These are phyloP conservation scores for Acanthosoma haemorrhoidale DNA, from an alignment of 2,888 invertebrate species.

Conservation along the genomic window DNA sequence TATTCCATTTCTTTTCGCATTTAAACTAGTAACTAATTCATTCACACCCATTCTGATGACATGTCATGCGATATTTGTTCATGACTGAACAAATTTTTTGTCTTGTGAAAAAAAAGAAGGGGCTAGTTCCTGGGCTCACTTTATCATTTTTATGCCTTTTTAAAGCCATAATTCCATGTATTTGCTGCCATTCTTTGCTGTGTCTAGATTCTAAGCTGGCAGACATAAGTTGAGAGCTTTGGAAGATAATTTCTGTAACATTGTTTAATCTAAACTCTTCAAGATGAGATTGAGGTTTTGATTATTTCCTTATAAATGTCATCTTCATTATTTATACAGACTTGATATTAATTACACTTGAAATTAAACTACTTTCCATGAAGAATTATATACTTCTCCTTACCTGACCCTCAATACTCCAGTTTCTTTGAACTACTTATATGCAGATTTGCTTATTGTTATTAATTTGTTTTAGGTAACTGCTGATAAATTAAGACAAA, in stretches of 20 bases:
- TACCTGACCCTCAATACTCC: background rate
- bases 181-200: background rate
- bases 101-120: no score
- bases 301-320: background rate
- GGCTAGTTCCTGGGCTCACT: no score
- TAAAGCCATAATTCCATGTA: no score
- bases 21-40: background rate
- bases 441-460: background rate
- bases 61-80: no score
- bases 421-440: background rate
- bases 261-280: no score
- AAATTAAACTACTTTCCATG: conserved; percentile 28
- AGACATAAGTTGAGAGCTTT: background rate
- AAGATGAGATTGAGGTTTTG: no score
- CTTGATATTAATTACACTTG: no score
- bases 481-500: conserved; percentile 68
- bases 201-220: background rate
- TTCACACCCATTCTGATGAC: no score
- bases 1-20: background rate
- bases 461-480: conserved; percentile 52
- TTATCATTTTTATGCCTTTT: no score
- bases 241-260: no score
- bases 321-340: no score
- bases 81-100: no score
- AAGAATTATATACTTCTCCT: background rate